A percentile compares a stretch with the other conserved stretches of the same genome.
These are phyloP conservation scores for Crocuta crocuta DNA, from an alignment of 2,113 vertebrate species.

Conservation along the genomic window DNA sequence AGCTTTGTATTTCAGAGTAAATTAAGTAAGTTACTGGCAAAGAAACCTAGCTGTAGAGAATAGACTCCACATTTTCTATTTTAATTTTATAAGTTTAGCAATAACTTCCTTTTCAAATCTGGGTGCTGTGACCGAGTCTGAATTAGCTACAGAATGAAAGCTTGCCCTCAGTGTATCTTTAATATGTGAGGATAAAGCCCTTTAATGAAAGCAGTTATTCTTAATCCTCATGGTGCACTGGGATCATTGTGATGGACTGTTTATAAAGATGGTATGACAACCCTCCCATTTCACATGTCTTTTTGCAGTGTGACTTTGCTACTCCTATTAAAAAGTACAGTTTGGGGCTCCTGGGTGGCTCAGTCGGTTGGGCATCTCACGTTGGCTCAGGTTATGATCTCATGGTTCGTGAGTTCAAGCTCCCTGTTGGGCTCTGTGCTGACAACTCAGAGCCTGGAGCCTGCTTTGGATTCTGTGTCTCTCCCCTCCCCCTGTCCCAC, in stretches of 20 bases:
- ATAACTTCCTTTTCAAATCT: conserved; percentile 38
- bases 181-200: not conserved
- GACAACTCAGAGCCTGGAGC: too few relatives aligned
- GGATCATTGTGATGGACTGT: not conserved
- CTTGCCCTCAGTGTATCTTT: not conserved
- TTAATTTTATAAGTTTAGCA: not conserved
- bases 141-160: not conserved
- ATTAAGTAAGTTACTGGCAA: not conserved
- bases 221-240: not conserved
- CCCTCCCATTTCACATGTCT: not conserved
- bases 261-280: not conserved
- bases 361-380: too few relatives aligned
- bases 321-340: not conserved
- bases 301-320: not conserved
- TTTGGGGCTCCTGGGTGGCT: too few relatives aligned
- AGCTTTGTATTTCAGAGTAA: not conserved
- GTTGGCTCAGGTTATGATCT: too few relatives aligned
- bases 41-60: not conserved
- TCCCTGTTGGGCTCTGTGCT: too few relatives aligned
- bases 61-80: not conserved
- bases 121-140: not conserved
- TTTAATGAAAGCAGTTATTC: not conserved
- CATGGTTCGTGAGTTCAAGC: too few relatives aligned
- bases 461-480: too few relatives aligned
- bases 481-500: too few relatives aligned